Conservation (phyloP, 2,888 invertebrate genomes). For the Ctenicera cuprea region DNA sequence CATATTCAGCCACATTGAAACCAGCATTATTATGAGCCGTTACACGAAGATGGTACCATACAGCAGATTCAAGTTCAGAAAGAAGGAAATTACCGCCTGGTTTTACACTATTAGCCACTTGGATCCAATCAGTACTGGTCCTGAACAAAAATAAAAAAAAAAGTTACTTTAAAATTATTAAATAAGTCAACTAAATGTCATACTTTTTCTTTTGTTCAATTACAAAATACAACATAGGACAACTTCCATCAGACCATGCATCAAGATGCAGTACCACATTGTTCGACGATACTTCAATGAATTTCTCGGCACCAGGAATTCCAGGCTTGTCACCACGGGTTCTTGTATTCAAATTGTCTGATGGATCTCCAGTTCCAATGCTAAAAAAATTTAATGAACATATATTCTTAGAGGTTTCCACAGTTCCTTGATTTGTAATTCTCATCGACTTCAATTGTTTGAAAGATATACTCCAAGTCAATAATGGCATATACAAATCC, state of each 20-base stretch:
- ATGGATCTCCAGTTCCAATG: conserved; percentile 94
- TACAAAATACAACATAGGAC: conserved; percentile 96
- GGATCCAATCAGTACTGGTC: conserved; percentile 92
- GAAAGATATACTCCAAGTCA: not conserved
- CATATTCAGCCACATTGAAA: conserved; percentile 95
- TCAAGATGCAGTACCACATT: conserved; percentile 93
- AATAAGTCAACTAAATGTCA: not conserved
- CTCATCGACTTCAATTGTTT: too few species aligned
- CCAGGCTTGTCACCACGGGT: conserved; percentile 96
- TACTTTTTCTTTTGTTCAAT: conserved; percentile 96
- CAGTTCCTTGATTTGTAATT: too few species aligned
- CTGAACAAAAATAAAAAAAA: conserved; percentile 69
- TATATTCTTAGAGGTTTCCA: not conserved
- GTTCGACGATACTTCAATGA: conserved; percentile 95
- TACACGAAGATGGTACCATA: conserved; percentile 94
- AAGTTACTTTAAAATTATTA: not conserved
- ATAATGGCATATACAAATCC: too few species aligned
- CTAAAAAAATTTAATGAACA: conserved; percentile 70
- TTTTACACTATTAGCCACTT: conserved; percentile 94
- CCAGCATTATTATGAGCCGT: conserved; percentile 97
- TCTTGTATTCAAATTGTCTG: conserved; percentile 90
- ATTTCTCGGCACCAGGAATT: conserved; percentile 91
- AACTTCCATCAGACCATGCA: conserved; percentile 96
- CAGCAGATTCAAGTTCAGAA: conserved; percentile 93
- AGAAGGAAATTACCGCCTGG: conserved; percentile 94